Evolutionary conservation across 2,113 vertebrate genomes (phyloP), one percentile per base, ranked within the genome.

Genomic region (Callorhinus ursinus): DNA sequence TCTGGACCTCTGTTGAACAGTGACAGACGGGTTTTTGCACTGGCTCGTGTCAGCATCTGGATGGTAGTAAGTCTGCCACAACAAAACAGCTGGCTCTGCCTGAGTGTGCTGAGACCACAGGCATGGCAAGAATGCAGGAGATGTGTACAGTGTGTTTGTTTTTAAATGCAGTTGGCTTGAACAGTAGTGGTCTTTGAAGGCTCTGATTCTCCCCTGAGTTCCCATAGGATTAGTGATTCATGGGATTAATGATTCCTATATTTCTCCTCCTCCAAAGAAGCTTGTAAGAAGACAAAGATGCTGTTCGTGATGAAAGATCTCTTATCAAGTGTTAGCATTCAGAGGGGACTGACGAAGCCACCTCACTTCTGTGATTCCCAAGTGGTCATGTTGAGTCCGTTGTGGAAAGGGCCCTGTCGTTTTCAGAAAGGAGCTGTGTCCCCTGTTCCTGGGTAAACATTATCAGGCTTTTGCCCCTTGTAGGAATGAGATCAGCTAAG

Each of bases 191-290:
- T 87, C 61, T 80, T 89, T 87, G 88, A 92, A 96, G 49, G 77
- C 39, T 36, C 42, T 2, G 18, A 26, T 59, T 36, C 51, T 53
- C 51, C 46, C 12, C 65, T 13, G n/a, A 42, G 39, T 92, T 80
- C 88, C 81, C 36, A 0, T 33, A 74, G 91, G 82, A 61, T 86
- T 80, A 79, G 72, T 87, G 65, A 71, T 84, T 71, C 1, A 13
- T 86, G 85, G 57, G 67, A 92, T 97, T 92, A 90, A 74, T 57
- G 88, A 86, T 69, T 88, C 71, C 36, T 84, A 28, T 95, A 67
- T 89, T n/a, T 69, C 87, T 91, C 4, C 74, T 19, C 26, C 28
- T 55, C 59, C 26, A 57, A 3, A 91, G 90, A 82, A 61, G 24
- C 92, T 82, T 69, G 28, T 13, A 83, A 67, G 76, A 67, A 81